Percentiles rank a stretch among this genome's conserved stretches.
Evolutionary conservation across 2,888 invertebrate species (phyloP).

Genomic region (Doris montereyensis): DNA sequence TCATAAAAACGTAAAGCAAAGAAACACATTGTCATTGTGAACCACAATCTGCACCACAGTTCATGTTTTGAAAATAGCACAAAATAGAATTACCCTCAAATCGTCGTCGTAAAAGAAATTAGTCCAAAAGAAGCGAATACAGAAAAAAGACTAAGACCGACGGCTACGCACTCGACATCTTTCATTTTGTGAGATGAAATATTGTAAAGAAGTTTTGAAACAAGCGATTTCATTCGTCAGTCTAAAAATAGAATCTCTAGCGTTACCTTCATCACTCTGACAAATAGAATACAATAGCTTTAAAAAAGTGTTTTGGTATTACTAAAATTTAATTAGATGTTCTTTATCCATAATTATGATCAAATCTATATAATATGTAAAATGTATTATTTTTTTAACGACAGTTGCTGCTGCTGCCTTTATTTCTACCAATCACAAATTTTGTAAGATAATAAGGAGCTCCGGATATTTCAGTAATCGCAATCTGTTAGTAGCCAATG

Average conservation of each 20-base stretch:
- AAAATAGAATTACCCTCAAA: conserved; percentile 40
- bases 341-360: too few species aligned
- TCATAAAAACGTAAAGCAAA: conserved; percentile 37
- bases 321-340: background rate
- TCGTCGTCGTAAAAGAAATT: conserved; percentile 12
- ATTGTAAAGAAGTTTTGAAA: conserved; percentile 10
- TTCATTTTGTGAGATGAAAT: conserved; percentile 60
- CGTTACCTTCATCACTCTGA: too few species aligned
- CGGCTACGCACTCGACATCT: conserved; percentile 69
- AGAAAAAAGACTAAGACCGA: background rate
- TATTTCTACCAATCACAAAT: conserved; percentile 31
- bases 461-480: conserved; percentile 30
- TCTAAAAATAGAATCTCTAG: conserved; percentile 28
- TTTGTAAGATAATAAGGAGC: background rate
- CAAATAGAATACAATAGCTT: too few species aligned
- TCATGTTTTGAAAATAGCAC: conserved; percentile 55
- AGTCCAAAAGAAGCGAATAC: conserved; percentile 46
- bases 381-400: background rate
- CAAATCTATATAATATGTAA: too few species aligned
- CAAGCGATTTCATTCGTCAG: conserved; percentile 50
- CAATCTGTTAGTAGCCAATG: conserved; percentile 35
- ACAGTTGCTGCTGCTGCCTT: background rate
- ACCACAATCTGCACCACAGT: conserved; percentile 57
- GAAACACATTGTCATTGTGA: conserved; percentile 40
- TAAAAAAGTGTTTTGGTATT: background rate